A percentile compares a stretch with the other conserved stretches of the same genome.
phyloP scores from a whole-genome alignment of 2,797 vertebrate species.

The Tapirus indicus region DNA sequence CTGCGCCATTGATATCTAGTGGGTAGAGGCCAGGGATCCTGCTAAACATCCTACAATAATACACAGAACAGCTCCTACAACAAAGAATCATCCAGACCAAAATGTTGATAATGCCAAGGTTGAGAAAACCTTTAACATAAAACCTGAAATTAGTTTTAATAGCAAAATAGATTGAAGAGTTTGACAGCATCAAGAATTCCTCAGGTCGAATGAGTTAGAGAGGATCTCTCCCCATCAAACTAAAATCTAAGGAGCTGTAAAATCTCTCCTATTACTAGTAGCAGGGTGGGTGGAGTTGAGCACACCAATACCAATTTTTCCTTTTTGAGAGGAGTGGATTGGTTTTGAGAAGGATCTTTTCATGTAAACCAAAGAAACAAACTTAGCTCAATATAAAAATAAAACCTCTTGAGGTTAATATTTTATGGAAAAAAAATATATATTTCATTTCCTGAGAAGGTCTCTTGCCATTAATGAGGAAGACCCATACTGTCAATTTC shows the following conservation, averaged over 20 bases:
- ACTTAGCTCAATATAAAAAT: background rate
- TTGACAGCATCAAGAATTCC: background rate
- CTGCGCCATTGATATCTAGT: background rate
- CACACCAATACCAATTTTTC: background rate
- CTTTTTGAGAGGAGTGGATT: background rate
- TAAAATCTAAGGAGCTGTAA: conserved; percentile 61
- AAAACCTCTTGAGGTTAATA: background rate
- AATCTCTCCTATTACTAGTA: background rate
- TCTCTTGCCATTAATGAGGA: background rate
- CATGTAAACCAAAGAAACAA: background rate
- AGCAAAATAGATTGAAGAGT: conserved; percentile 38
- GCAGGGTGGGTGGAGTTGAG: background rate
- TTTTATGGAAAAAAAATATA: background rate
- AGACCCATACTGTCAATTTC: background rate
- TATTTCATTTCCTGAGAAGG: background rate
- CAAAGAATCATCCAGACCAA: background rate
- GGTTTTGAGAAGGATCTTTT: background rate
- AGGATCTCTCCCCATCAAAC: background rate
- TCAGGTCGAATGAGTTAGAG: conserved; percentile 37
- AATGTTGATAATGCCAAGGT: background rate
- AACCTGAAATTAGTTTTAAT: background rate
- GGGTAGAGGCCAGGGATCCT: background rate
- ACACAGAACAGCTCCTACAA: background rate
- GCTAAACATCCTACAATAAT: background rate
- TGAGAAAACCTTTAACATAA: conserved; percentile 45